phyloP scores from a whole-genome alignment of 2,888 invertebrate genomes.

The Gandaritis pyraliata region DNA sequence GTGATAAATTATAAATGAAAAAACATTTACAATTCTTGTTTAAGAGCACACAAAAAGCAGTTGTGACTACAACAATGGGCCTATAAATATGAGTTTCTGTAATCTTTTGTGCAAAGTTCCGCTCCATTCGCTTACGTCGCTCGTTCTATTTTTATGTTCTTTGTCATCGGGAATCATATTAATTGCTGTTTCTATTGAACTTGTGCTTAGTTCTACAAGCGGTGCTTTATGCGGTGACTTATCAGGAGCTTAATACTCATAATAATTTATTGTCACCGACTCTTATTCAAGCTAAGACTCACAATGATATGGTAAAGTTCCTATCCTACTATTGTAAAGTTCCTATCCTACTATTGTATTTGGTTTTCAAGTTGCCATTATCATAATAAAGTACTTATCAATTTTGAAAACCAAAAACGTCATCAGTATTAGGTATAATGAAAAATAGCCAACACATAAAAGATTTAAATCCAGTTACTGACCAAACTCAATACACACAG shows the following conservation, averaged over 20 bases:
- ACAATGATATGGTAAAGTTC: no score
- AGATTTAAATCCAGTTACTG: no score
- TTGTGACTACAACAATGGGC: constrained; percentile 70
- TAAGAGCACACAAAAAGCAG: constrained; percentile 66
- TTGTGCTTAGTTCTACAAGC: constrained; percentile 19
- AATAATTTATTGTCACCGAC: neutral
- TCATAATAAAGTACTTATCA: no score
- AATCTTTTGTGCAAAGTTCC: constrained; percentile 65
- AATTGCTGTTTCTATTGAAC: constrained; percentile 57
- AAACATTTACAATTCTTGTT: constrained; percentile 71
- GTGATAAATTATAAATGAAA: constrained; percentile 80
- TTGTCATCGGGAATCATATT: constrained; percentile 57
- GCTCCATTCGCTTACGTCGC: constrained; percentile 58
- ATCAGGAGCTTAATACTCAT: constrained; percentile 23
- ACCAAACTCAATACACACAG: no score
- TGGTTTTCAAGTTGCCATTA: no score
- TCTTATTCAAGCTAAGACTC: no score
- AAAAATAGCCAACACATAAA: no score
- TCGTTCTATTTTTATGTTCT: constrained; percentile 57
- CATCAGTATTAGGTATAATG: no score
- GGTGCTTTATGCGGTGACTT: constrained; percentile 17
- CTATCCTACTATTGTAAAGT: no score
- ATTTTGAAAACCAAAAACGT: no score
- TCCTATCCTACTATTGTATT: no score
- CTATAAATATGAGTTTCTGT: constrained; percentile 77